phyloP scores from a whole-genome alignment of 2,888 invertebrate genomes.

The Ormia ochracea region DNA sequence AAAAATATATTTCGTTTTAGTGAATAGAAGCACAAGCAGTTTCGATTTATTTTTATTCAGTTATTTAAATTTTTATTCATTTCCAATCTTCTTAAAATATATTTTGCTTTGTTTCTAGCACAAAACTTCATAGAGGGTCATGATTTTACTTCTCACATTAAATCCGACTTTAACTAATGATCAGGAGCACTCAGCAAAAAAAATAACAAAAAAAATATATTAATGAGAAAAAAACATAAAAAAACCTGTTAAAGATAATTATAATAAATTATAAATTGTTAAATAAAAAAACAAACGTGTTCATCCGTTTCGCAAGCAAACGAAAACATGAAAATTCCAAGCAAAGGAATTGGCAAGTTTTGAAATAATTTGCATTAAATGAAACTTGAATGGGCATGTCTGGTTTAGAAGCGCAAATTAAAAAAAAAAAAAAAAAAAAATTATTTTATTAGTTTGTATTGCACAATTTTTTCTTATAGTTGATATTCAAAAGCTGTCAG shows the following conservation, averaged over 20 bases:
- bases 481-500: no score
- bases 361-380: slow-evolving; percentile 22
- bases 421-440: not conserved
- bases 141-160: slow-evolving; percentile 53
- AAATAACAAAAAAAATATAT: not conserved
- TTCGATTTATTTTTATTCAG: slow-evolving; percentile 28
- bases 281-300: not conserved
- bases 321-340: slow-evolving; percentile 31
- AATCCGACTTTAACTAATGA: slow-evolving; percentile 1
- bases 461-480: no score
- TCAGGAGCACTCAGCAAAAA: not conserved
- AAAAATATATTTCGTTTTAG: not conserved
- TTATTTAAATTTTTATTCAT: slow-evolving; percentile 23
- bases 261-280: slow-evolving; percentile 8
- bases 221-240: not conserved
- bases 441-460: not conserved
- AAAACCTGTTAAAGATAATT: slow-evolving; percentile 23
- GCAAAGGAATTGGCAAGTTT: slow-evolving; percentile 41
- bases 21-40: not conserved
- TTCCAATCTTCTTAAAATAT: slow-evolving; percentile 3
- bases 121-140: slow-evolving; percentile 1
- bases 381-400: not conserved
- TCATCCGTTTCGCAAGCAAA: not conserved
- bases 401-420: not conserved
- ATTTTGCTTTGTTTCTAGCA: not conserved